Evolutionary conservation across 2,888 invertebrate species (phyloP).

Genomic region (Hydriomena furcata): DNA sequence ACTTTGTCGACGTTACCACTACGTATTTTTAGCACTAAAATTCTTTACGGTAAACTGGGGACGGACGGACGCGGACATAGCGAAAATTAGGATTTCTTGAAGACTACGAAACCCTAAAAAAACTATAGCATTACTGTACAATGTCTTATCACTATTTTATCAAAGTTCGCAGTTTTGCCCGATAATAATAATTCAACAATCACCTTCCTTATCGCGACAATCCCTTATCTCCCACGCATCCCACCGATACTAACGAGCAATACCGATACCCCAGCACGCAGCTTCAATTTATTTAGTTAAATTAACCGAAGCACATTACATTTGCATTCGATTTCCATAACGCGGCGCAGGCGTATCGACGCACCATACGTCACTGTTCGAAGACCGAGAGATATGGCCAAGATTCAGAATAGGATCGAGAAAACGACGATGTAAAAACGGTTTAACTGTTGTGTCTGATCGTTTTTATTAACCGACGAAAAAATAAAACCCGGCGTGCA

Average conservation of each 20-base stretch:
- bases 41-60: too few species aligned
- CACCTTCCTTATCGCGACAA: constrained; percentile 23
- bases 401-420: constrained; percentile 48
- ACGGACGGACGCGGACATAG: too few species aligned
- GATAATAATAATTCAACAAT: constrained; percentile 5
- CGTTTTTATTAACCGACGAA: too few species aligned
- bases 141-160: too few species aligned
- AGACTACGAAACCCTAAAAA: too few species aligned
- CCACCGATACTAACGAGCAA: constrained; percentile 55
- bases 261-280: constrained; percentile 67
- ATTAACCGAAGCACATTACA: constrained; percentile 74
- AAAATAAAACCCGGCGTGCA: too few species aligned
- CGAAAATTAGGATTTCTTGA: too few species aligned
- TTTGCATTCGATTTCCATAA: constrained; percentile 83
- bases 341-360: constrained; percentile 69
- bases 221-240: constrained; percentile 36
- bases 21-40: too few species aligned
- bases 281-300: constrained; percentile 79
- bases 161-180: neutral
- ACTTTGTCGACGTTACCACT: too few species aligned
- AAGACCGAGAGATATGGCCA: constrained; percentile 51
- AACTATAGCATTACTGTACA: too few species aligned
- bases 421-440: constrained; percentile 42
- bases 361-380: constrained; percentile 75
- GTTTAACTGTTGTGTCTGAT: constrained; percentile 3